Evolutionary conservation across 2,113 vertebrate species (phyloP), one percentile per base, ranked within the genome.

Genomic region (Mobula hypostoma): DNA sequence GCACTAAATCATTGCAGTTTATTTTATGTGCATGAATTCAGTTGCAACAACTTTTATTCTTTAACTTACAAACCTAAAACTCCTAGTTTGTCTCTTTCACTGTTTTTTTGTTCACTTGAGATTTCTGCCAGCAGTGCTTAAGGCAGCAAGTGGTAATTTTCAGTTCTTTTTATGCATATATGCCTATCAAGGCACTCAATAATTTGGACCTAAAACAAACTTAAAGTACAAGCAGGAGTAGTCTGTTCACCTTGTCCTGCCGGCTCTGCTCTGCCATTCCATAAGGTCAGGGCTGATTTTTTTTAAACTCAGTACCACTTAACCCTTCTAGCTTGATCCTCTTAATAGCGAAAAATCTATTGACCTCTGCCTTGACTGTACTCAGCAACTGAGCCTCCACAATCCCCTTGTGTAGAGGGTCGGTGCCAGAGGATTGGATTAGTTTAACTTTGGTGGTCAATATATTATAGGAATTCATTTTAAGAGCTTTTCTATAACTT

Each of bases 1-100:
- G 83, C 83, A 87, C 56, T 29, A 87, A 29, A 87, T 87, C 83
- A 87, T n/a, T 29, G 27, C 83, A 61, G 83, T 87, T 87, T 61
- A 29, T 61, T 87, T 61, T 11, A 6, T 24, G 27, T 87, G 83
- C 24, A 27, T 11, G 56, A 87, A 63, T 87, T 24, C 82, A 58
- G 82, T 87, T 87, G 4, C 27, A 77, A 87, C 24, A 61, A 56
- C 56, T 63, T 87, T 87, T 87, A 12, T 24, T 48, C 83, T 61
- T 87, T 87, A 87, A 61, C 56, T 56, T 61, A 61, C 27, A n/a
- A 87, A 87, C 83, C 9, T 87, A 61, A 87, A 56, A 85, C 21
- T 85, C 40, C 21, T 85, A 58, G 58, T 61, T 87, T 61, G 61
- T 87, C 24, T 87, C 83, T 87, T 87, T 87, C 56, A 29, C 48